Percentiles rank a stretch among this genome's conserved stretches.
Conservation (phyloP, 53 echinoderm and acorn worm genomes). For the Temnopleurus reevesii region DNA sequence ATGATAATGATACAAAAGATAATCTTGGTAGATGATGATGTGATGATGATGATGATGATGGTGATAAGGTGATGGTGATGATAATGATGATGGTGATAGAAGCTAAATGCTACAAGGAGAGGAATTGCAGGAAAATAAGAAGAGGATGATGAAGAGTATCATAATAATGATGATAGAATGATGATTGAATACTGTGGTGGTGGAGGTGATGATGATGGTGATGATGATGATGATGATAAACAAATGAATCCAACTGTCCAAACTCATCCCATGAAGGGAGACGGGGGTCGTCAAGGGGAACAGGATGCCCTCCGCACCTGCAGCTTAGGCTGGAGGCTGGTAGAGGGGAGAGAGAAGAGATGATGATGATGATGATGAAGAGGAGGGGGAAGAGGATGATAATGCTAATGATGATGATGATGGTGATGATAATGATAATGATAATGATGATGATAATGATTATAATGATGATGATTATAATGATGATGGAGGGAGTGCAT, state of each 20-base stretch:
- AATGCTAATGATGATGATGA: not conserved
- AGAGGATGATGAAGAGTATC: not conserved
- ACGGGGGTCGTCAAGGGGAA: not conserved
- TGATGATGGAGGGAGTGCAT: not conserved
- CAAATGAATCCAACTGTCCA: constrained; percentile 57
- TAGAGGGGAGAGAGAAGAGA: not conserved
- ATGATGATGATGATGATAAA: not conserved
- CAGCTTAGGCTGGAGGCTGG: constrained; percentile 38
- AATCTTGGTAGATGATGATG: no score
- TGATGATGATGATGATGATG: not conserved
- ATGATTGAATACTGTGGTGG: not conserved
- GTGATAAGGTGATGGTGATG: not conserved
- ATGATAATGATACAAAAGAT: not conserved
- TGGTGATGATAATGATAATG: not conserved
- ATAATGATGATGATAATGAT: not conserved
- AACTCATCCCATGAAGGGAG: constrained; percentile 13
- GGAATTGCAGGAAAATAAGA: not conserved
- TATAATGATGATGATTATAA: not conserved
- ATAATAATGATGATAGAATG: not conserved
- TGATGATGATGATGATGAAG: not conserved
- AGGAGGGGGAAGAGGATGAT: not conserved
- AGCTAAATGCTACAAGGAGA: not conserved
- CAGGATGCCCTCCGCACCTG: constrained; percentile 54
- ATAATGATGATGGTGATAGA: not conserved
- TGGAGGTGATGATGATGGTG: not conserved